Evolutionary conservation across 2,113 vertebrate species (phyloP).

Genomic region (Prolemur simus): DNA sequence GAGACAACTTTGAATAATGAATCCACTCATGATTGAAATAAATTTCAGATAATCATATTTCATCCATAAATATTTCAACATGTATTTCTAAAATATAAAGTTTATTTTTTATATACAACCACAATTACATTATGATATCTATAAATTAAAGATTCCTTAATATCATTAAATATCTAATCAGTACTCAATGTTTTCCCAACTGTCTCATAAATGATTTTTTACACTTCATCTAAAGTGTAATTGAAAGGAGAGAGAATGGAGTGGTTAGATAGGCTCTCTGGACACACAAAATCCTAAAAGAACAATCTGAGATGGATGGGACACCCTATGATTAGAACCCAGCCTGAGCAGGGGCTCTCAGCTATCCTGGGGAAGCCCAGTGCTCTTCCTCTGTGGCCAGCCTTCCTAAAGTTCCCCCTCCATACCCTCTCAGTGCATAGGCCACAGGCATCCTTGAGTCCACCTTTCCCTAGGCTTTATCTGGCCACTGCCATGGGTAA

Average conservation of each 20-base stretch:
- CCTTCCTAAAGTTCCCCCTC: neutral
- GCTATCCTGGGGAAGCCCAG: neutral
- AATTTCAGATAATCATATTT: neutral
- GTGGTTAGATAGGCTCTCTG: neutral
- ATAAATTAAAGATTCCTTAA: neutral
- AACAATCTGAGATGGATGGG: neutral
- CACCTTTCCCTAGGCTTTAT: no score
- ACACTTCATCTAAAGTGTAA: neutral
- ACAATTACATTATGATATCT: neutral
- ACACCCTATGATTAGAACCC: neutral
- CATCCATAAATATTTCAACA: neutral
- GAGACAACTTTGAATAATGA: neutral
- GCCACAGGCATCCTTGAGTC: no score
- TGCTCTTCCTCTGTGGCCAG: no score
- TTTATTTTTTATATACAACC: neutral
- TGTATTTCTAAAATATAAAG: neutral
- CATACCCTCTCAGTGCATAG: fast-evolving
- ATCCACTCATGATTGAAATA: neutral
- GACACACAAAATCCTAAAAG: neutral
- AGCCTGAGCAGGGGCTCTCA: neutral
- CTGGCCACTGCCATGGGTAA: no score
- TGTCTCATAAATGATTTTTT: no score
- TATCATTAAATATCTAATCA: no score
- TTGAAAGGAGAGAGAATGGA: neutral
- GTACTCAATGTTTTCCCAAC: no score